Conservation (phyloP, 2,113 vertebrate genomes). For the Heterochromis multidens region DNA sequence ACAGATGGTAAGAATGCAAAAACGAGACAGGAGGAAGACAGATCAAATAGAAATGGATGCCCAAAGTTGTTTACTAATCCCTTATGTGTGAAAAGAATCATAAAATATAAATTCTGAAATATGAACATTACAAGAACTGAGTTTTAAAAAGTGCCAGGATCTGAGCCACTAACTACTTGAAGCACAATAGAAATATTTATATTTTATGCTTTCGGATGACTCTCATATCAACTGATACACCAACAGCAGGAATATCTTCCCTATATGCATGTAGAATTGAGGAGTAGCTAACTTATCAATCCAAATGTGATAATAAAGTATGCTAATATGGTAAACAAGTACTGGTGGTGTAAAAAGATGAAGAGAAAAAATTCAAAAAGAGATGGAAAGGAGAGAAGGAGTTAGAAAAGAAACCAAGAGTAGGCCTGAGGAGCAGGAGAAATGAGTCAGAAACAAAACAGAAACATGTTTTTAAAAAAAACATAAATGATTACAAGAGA, state of each 20-base stretch:
- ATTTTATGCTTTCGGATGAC: not conserved
- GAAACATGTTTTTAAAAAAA: not conserved
- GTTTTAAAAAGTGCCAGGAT: constrained; percentile 13
- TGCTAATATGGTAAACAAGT: not conserved
- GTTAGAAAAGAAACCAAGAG: not conserved
- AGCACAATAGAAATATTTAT: not conserved
- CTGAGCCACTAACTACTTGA: not conserved
- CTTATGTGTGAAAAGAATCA: not conserved
- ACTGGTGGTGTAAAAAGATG: not conserved
- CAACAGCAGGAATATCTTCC: not conserved
- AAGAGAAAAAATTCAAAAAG: not conserved
- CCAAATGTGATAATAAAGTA: not conserved
- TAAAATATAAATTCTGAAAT: constrained; percentile 3
- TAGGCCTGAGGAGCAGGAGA: not conserved
- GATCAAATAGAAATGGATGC: constrained; percentile 40
- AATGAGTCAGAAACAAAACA: not conserved
- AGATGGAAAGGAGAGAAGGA: not conserved
- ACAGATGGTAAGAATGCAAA: constrained; percentile 49
- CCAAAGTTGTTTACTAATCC: constrained; percentile 44
- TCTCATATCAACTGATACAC: not conserved
- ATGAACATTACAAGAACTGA: not conserved
- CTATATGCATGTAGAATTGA: not conserved
- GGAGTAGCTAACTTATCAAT: not conserved
- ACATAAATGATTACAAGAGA: not conserved
- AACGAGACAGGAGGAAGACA: not conserved